Base-by-base conservation (phyloP, 2,888 invertebrate genomes). In the Helleia helle region DNA sequence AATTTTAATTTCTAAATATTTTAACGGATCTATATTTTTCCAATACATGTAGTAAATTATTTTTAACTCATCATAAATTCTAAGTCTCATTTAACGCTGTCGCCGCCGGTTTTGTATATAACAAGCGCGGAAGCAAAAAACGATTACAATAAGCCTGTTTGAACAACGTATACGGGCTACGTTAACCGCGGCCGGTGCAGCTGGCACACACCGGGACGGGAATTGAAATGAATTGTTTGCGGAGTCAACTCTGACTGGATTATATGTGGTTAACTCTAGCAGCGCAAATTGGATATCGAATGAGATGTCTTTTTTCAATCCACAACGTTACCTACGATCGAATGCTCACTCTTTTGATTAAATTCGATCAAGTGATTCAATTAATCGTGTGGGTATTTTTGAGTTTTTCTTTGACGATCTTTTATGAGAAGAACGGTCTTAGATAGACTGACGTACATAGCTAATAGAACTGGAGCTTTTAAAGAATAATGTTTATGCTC, bases 211-310 rank as follows among this genome's bases (percentile, higher is more conserved):
- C 63, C 62, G 56, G 58, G 61, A 70, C 65, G 67, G 68, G 64
- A 75, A 76, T 71, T 69, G 70, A 72, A 77, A 77, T 79, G 69
- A 75, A 77, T 75, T 76, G 80, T 80, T 76, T 74, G 73, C 63
- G 47, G 64, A 70, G 70, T 65, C 62, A 58, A 63, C 65, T 52
- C 55, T 18, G 25, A 31, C 25, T 40, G 61, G 62, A 65, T 65
- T 66, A 65, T 66, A 59, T 69, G 74, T 62, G 71, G 74, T 65
- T 67, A 59, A 58, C 61, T 59, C 60, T 49, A 50, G 60, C 55
- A 55, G 58, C 61, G 67, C 64, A 70, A 73, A 77, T 77, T 79
- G 73, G 64, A 72, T 75, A 65, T 59, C 61, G 66, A 68, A 72
- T 72, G 65, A 65, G 67, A 72, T 65, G 72, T 71, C 68, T 67